Conservation (phyloP, 2,113 vertebrate genomes). For the Xenopus laevis region DNA sequence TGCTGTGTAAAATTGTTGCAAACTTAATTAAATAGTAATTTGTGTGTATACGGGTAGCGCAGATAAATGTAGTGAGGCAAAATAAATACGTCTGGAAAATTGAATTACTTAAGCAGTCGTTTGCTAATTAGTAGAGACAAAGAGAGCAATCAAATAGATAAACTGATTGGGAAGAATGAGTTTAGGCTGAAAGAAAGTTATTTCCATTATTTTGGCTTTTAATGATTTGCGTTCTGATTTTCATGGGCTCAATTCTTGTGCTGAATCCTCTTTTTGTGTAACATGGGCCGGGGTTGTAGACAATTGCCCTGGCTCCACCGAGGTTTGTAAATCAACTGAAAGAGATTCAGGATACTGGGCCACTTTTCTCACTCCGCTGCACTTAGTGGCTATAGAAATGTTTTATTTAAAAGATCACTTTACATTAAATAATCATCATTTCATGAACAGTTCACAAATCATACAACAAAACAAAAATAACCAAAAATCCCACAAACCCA, state of each 20-base stretch:
- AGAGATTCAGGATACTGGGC: too few species aligned
- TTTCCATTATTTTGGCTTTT: conserved; percentile 7
- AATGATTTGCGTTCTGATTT: not conserved
- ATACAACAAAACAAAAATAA: too few species aligned
- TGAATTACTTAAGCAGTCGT: conserved; percentile 57
- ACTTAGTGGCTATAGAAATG: too few species aligned
- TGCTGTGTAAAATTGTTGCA: conserved; percentile 54
- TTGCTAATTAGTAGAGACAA: conserved; percentile 67
- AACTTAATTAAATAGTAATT: conserved; percentile 64
- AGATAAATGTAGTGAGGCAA: conserved; percentile 61
- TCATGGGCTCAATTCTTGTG: conserved; percentile 23
- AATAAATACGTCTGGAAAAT: conserved; percentile 67
- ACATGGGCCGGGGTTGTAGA: too few species aligned
- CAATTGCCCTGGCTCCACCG: too few species aligned
- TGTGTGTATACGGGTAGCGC: conserved; percentile 56
- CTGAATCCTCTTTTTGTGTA: too few species aligned
- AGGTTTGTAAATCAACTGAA: too few species aligned
- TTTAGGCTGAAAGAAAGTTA: conserved; percentile 21
- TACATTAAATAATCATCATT: too few species aligned
- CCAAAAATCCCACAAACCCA: too few species aligned
- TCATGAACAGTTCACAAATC: too few species aligned
- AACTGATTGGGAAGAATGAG: conserved; percentile 38
- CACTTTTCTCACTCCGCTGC: too few species aligned
- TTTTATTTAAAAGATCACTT: too few species aligned
- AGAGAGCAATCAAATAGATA: conserved; percentile 48